phyloP scores from a whole-genome alignment of 2,113 vertebrate species.

The Prinia subflava region DNA sequence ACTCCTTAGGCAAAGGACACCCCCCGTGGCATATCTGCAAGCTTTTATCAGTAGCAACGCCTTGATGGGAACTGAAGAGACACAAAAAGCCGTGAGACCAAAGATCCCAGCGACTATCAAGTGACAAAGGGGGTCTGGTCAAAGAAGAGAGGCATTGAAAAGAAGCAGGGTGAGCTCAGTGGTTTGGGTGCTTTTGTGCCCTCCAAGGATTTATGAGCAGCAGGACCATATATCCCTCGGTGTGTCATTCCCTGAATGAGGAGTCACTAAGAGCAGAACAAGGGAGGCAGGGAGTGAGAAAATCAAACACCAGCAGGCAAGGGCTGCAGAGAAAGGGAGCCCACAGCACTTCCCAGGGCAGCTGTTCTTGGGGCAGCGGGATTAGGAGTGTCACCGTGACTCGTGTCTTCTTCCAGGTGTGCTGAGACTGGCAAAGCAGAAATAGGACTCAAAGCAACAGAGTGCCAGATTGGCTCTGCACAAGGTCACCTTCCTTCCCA shows the following conservation, averaged over 20 bases:
- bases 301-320: not conserved
- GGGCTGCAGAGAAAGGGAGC: not conserved
- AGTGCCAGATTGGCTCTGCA: not conserved
- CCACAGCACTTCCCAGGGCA: not conserved
- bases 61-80: not conserved
- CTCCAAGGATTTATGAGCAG: conserved; percentile 11
- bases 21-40: not conserved
- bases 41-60: not conserved
- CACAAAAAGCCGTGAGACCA: not conserved
- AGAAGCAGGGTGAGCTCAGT: not conserved
- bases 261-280: not conserved
- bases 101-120: not conserved
- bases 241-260: not conserved
- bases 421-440: not conserved
- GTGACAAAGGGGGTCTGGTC: not conserved
- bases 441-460: not conserved
- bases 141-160: not conserved
- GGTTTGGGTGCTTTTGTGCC: not conserved
- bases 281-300: conserved; percentile 2
- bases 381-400: not conserved
- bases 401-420: not conserved
- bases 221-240: not conserved
- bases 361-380: not conserved
- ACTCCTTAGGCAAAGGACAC: not conserved
- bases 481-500: not conserved